These are phyloP conservation scores for Euplexia lucipara DNA, from an alignment of 2,888 invertebrate genomes.

Conservation along the genomic window DNA sequence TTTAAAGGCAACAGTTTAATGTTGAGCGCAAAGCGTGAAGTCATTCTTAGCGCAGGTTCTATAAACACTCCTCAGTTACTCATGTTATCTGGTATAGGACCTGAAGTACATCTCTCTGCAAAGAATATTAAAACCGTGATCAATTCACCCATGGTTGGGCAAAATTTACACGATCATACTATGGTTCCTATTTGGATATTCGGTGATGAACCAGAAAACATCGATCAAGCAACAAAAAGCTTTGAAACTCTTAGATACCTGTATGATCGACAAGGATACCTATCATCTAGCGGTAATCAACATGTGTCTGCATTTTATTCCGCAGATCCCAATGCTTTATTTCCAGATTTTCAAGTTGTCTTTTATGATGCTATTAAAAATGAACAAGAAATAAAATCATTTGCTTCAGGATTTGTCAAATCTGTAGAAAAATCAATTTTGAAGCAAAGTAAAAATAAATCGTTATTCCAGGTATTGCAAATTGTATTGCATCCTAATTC, in stretches of 20 bases:
- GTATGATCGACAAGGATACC: conserved; percentile 43
- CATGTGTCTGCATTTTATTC: conserved; percentile 35
- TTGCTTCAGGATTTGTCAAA: conserved; percentile 33
- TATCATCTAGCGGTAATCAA: conserved; percentile 18
- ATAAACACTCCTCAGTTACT: conserved; percentile 52
- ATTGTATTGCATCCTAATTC: conserved; percentile 42
- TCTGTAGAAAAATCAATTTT: conserved; percentile 47
- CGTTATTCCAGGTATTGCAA: conserved; percentile 20
- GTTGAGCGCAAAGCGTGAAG: conserved; percentile 46
- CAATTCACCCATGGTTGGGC: conserved; percentile 55
- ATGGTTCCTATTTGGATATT: conserved; percentile 29
- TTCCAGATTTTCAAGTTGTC: conserved; percentile 39
- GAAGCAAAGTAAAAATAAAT: conserved; percentile 39
- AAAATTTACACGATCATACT: conserved; percentile 58
- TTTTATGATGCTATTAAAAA: background rate
- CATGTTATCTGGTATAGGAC: conserved; percentile 62
- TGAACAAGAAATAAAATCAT: conserved; percentile 17
- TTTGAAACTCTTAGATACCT: conserved; percentile 47
- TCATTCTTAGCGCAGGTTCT: conserved; percentile 55
- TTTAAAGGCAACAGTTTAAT: conserved; percentile 14
- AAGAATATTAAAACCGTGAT: conserved; percentile 32
- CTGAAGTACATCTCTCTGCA: conserved; percentile 40
- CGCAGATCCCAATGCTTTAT: conserved; percentile 1
- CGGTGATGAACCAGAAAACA: conserved; percentile 12
- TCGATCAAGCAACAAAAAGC: conserved; percentile 7